These are phyloP conservation scores for Homalodisca vitripennis DNA, from an alignment of 1,140 invertebrate species.

Conservation along the genomic window DNA sequence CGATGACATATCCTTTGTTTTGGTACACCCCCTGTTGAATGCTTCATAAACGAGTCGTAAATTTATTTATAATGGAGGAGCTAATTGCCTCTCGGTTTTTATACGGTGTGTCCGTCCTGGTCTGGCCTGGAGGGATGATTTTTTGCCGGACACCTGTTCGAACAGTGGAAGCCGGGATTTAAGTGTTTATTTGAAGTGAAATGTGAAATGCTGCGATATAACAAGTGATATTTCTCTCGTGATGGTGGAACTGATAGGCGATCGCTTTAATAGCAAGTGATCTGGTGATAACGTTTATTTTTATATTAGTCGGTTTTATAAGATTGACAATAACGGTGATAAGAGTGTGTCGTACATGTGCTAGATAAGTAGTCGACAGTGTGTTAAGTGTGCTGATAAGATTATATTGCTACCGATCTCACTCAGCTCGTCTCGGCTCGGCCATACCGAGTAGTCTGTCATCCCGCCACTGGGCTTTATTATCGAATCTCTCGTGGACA, in stretches of 20 bases:
- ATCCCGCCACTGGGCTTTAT: no score
- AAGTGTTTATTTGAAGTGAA: conserved; percentile 4
- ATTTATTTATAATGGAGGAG: conserved; percentile 26
- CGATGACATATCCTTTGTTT: conserved; percentile 42
- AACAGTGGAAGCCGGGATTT: neutral
- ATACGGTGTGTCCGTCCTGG: neutral
- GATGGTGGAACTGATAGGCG: conserved; percentile 7
- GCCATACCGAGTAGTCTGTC: neutral
- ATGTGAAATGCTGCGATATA: neutral
- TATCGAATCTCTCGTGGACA: no score
- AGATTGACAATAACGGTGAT: conserved; percentile 16
- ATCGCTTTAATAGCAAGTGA: neutral
- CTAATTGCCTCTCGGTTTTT: neutral
- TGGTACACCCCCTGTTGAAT: conserved; percentile 38
- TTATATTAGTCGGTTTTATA: conserved; percentile 5
- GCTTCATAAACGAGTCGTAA: conserved; percentile 31
- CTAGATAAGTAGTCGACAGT: conserved; percentile 8
- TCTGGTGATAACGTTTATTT: conserved; percentile 19
- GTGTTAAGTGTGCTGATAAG: conserved; percentile 16
- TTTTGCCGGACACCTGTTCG: conserved; percentile 17
- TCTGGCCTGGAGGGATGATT: neutral
- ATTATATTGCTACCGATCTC: conserved; percentile 21
- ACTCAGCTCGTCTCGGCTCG: conserved; percentile 1
- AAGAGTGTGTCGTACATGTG: conserved; percentile 17
- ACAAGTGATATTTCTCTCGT: conserved; percentile 10